Evolutionary conservation across 2,113 vertebrate genomes (phyloP), one percentile per base, ranked within the genome.

Genomic region (Cyanoderma ruficeps): DNA sequence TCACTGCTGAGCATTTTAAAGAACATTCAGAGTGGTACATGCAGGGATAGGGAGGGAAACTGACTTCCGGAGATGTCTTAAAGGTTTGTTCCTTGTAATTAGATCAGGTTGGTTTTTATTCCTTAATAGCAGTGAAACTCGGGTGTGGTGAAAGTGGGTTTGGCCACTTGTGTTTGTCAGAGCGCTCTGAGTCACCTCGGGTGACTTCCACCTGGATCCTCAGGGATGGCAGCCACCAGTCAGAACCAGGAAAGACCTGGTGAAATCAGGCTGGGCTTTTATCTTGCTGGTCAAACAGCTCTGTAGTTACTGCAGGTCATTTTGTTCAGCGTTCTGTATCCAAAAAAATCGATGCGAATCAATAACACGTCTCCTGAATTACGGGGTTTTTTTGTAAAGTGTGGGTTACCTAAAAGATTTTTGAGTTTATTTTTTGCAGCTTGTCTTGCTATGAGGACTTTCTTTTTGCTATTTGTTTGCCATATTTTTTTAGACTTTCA

Each of bases 131-230:
- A 91, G 30, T 56, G 92, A 67, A 72, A 33, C 47, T 64, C 0
- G 87, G 93, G 90, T 49, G 96, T 74, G 96, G 91, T 47, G 61
- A 11, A 7, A 59, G 22, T 15, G 7, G 23, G 19, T 27, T 69
- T 86, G 70, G 68, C 42, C 42, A 7, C 19, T 0, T 3, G 70
- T 24, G 75, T 77, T 82, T 94, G 89, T 87, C 78, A 52, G 0
- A 10, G 30, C 4, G 75, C 84, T 82, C 79, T 95, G 95, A 95
- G 52, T 94, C 94, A 94, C 11, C 0, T 65, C 0, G 33, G 28
- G 55, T n/a, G 75, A 35, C 61, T 78, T 14, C 7, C 37, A 67
- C 20, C 0, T 24, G 61, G 19, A 37, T 76, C 37, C 70, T 22
- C 49, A 8, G 39, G 52, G 33, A 4, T 59, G 39, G 59, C 46